phyloP scores from a whole-genome alignment of 1,140 invertebrate genomes.

The Drosophila baimaii region DNA sequence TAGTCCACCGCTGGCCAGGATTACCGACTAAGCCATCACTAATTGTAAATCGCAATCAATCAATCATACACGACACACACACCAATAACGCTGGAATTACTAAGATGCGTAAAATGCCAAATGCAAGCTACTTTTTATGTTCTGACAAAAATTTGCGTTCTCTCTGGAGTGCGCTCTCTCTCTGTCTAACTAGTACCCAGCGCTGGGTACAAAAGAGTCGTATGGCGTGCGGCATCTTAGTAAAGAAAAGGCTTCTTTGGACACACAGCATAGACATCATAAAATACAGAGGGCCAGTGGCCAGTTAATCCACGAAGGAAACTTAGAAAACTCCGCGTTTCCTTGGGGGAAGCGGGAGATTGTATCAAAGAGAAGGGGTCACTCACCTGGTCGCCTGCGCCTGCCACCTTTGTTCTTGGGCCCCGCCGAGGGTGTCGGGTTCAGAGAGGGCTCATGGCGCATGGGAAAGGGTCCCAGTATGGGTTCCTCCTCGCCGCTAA shows the following conservation, averaged over 20 bases:
- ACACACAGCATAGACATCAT: conserved; percentile 24
- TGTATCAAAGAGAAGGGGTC: not conserved
- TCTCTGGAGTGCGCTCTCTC: too few relatives aligned
- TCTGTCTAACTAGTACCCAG: too few relatives aligned
- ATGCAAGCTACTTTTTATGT: too few relatives aligned
- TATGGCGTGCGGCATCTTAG: too few relatives aligned
- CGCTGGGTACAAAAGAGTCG: too few relatives aligned
- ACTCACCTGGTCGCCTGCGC: conserved; percentile 85
- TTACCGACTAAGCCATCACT: conserved; percentile 47
- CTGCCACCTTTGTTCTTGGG: conserved; percentile 84
- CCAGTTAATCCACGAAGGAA: conserved; percentile 34
- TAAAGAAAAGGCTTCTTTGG: too few relatives aligned
- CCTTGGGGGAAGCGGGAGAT: too few relatives aligned
- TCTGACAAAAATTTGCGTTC: too few relatives aligned
- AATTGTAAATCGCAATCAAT: conserved; percentile 61
- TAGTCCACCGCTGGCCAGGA: conserved; percentile 31
- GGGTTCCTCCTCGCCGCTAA: conserved; percentile 85
- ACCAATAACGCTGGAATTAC: too few relatives aligned
- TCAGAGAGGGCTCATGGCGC: conserved; percentile 49
- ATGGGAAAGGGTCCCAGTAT: conserved; percentile 71
- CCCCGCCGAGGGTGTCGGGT: conserved; percentile 38
- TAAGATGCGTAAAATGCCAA: too few relatives aligned
- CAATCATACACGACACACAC: conserved; percentile 26
- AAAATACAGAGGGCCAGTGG: conserved; percentile 56
- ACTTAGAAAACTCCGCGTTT: conserved; percentile 17